Conservation (phyloP, 2,888 invertebrate genomes). For the Tetranychus piercei region DNA sequence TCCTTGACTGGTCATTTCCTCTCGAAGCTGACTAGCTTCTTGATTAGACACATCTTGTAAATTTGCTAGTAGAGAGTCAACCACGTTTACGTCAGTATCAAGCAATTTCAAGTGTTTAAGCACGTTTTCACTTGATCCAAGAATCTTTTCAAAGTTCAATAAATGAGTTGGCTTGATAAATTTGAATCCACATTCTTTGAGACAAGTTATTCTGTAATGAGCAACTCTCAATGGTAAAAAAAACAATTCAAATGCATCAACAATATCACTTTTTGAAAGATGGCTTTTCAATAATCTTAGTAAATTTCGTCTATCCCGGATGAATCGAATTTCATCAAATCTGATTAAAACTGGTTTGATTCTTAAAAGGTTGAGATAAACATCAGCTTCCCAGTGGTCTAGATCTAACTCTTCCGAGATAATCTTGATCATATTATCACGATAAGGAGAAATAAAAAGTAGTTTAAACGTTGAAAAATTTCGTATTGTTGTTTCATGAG, state of each 20-base stretch:
- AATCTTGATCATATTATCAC: not conserved
- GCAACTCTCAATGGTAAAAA: not conserved
- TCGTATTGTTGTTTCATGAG: not conserved
- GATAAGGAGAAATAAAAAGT: not conserved
- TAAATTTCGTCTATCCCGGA: not conserved
- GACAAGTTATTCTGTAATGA: not conserved
- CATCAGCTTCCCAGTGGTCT: not conserved
- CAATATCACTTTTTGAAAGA: not conserved
- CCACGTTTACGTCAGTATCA: not conserved
- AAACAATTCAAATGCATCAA: not conserved
- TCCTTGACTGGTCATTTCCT: not conserved
- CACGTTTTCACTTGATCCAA: not conserved
- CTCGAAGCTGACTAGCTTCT: not conserved
- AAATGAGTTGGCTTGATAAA: not conserved
- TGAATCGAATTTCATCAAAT: constrained; percentile 1
- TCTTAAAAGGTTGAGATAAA: not conserved
- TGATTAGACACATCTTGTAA: not conserved
- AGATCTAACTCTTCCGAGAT: not conserved
- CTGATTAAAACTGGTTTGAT: not conserved
- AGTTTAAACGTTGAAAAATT: not conserved
- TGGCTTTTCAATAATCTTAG: not conserved
- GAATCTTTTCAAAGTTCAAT: not conserved
- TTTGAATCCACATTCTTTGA: constrained; percentile 8
- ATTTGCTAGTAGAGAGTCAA: not conserved
- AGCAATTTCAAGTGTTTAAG: constrained; percentile 2